Base-by-base conservation (phyloP, 2,888 invertebrate species). In the Eugnorisma glareosa region DNA sequence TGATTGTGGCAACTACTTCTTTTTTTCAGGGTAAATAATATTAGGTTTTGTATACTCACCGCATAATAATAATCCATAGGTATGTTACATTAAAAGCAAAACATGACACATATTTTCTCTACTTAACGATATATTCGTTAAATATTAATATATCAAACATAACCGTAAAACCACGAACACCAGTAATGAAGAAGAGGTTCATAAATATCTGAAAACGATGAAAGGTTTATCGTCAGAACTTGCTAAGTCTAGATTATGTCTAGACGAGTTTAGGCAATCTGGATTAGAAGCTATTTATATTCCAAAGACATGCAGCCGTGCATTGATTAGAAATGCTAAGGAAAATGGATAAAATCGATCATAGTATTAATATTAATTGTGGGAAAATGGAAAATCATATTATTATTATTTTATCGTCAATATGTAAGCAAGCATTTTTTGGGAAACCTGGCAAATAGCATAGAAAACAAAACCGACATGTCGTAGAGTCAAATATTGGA, bases 121-220 rank as follows among this genome's bases (percentile, higher is more conserved):
- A 64, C n/a, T 40, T 31, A 59, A 80, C 11, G 11, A 68, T 43
- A 31, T 78, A 61, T 61, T 31, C 40, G 15, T 67, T 18, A n/a
- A 77, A 68, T 11, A 8, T 59, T 57, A 79, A 54, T 35, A 63
- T 35, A 45, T 67, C 28, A 35, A 57, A 13, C 48, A 51, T 74
- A 61, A 61, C 21, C 66, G 37, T 69, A 13, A 69, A 74, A 69
- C 15, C 35, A 64, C 24, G 43, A 18, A 28, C 18, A 64, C 1
- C 37, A 28, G 21, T 54, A 61, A 71, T 54, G 31, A 48, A 54
- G 40, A 51, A 43, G 31, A 43, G 31, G 24, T 66, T 54, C 61
- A 61, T 84, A 61, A 77, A 70, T 77, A 67, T 84, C 84, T 64
- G 66, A 69, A 84, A 61, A 43, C 48, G 35, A 74, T 84, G 1